Evolutionary conservation across 2,888 invertebrate species (phyloP), one percentile per base, ranked within the genome.

Genomic region (Marronus borbonicus): DNA sequence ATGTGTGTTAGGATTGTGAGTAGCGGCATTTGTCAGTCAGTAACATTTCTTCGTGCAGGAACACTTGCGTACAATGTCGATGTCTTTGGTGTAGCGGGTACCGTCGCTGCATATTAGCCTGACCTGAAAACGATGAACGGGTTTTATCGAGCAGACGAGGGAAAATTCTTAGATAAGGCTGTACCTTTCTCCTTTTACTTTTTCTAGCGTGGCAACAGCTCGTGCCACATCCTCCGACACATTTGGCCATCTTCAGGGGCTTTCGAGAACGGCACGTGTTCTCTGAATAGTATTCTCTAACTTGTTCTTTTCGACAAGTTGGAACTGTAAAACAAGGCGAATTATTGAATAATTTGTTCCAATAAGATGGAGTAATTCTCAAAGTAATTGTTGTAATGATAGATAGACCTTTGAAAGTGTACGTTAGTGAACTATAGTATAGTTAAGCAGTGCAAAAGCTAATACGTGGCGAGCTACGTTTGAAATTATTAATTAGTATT

Each of bases 51-150:
- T 96, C 85, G 95, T 94, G 91, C 98, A 98, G 83, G 97, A 96
- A 90, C 98, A 98, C 89, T 98, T 98, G 88, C 98, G 94, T 87
- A 98, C 97, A 88, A 98, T 96, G 87, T 98, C 98, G 86, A 98
- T 94, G 87, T 98, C 97, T 92, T 97, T 97, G 89, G 97, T 96
- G 92, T 97, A 98, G 81, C 96, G 94, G 78, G 95, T 95, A 82
- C 98, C 97, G 88, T 98, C 96, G 82, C 94, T 92, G 91, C 98
- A 99, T 84, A 97, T 93, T 84, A 99, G 92, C 84, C 97, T 95
- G 82, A 96, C 94, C 95, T 95, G 89, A 2, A 89, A 84, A 44
- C 1, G 44, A 44, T 44, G 44, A 17, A 0, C 17, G 17, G 17
- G 17, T 17, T 17, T 17, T 17, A 17, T 17, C 17, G 17, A 17